Evolutionary conservation across 1,140 invertebrate genomes (phyloP).

Genomic region (Goniozus legneri): DNA sequence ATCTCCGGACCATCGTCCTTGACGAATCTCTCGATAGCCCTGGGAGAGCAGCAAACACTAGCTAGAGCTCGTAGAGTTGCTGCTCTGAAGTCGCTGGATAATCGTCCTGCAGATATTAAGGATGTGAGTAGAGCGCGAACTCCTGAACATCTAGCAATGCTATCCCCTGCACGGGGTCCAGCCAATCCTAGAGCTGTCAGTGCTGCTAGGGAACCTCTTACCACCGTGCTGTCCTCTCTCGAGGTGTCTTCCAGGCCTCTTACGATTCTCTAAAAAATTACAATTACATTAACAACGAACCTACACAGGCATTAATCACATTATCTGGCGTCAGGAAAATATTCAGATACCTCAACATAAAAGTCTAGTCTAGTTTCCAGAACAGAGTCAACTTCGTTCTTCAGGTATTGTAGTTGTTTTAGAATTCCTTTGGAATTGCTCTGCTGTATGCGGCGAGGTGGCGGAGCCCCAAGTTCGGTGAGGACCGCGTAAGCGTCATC

Average conservation of each 20-base stretch:
- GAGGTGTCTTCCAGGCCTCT: conserved; percentile 41
- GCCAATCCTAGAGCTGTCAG: conserved; percentile 54
- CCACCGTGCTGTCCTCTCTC: conserved; percentile 30
- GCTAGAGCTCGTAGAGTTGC: conserved; percentile 62
- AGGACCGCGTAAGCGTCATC: conserved; percentile 41
- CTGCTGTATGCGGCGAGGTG: conserved; percentile 38
- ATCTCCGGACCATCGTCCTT: conserved; percentile 64
- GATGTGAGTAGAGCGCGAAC: conserved; percentile 58
- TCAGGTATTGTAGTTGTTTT: conserved; percentile 34
- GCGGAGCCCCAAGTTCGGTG: conserved; percentile 35
- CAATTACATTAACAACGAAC: too few species aligned
- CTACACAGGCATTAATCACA: too few species aligned
- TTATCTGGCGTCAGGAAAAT: too few species aligned
- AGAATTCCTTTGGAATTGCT: conserved; percentile 29
- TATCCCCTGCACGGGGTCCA: conserved; percentile 59
- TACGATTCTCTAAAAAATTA: conserved; percentile 36
- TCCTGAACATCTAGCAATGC: conserved; percentile 62
- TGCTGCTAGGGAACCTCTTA: conserved; percentile 47
- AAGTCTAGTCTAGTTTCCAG: conserved; percentile 43
- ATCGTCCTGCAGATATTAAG: conserved; percentile 27
- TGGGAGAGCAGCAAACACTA: conserved; percentile 63
- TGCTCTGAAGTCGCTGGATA: conserved; percentile 55
- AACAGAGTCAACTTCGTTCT: conserved; percentile 31
- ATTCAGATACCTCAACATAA: conserved; percentile 41
- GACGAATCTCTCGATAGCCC: conserved; percentile 63